These are phyloP conservation scores for Labia minor DNA, from an alignment of 2,888 invertebrate genomes.

Conservation along the genomic window DNA sequence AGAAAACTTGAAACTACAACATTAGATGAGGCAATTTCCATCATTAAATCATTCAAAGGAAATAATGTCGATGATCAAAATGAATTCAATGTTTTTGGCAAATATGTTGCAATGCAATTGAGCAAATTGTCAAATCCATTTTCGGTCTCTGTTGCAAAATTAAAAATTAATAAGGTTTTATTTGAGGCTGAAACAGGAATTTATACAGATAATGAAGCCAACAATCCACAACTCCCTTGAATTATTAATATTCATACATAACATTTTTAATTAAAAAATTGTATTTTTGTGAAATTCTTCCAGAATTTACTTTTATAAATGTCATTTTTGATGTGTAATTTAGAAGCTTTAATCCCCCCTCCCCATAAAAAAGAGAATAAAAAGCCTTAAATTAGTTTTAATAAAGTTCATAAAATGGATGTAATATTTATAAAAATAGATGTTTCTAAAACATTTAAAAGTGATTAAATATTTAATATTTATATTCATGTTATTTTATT, in stretches of 20 bases:
- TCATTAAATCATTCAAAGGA: background rate
- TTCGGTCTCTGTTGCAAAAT: background rate
- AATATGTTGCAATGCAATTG: background rate
- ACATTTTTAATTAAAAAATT: background rate
- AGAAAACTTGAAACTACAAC: background rate
- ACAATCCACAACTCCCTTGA: background rate
- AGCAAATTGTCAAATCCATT: background rate
- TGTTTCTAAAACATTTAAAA: too few relatives aligned
- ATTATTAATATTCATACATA: background rate
- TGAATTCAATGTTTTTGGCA: background rate
- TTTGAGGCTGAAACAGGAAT: background rate
- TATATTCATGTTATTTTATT: too few relatives aligned
- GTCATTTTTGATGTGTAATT: too few relatives aligned
- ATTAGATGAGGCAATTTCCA: background rate
- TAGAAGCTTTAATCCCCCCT: too few relatives aligned
- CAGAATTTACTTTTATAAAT: too few relatives aligned
- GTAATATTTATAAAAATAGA: too few relatives aligned
- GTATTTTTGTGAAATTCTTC: background rate
- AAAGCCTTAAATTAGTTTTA: too few relatives aligned
- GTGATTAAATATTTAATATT: too few relatives aligned
- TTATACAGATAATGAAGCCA: background rate
- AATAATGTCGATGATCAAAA: background rate
- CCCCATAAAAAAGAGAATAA: too few relatives aligned
- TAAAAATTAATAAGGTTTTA: background rate
- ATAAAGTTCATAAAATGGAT: too few relatives aligned